phyloP scores from a whole-genome alignment of 2,888 invertebrate genomes.

The Xestia xanthographa region DNA sequence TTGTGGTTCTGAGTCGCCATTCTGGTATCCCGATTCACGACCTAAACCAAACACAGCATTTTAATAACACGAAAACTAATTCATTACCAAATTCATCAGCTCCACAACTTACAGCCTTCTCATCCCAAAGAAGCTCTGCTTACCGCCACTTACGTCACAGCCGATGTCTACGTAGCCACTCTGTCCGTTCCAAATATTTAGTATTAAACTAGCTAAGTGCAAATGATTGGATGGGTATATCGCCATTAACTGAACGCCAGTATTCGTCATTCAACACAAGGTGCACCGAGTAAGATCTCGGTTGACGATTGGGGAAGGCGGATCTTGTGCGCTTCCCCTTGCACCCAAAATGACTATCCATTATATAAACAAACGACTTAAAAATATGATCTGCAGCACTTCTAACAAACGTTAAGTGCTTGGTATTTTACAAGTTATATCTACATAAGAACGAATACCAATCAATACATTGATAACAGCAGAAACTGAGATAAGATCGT shows the following conservation, averaged over 20 bases:
- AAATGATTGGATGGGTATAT: conserved; percentile 46
- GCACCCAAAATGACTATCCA: conserved; percentile 26
- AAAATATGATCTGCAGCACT: conserved; percentile 59
- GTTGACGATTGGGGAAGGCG: conserved; percentile 27
- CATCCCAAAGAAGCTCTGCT: conserved; percentile 1
- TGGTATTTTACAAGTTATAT: conserved; percentile 45
- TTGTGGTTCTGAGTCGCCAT: conserved; percentile 86
- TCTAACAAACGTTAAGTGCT: conserved; percentile 48
- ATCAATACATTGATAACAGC: conserved; percentile 57
- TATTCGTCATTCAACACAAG: conserved; percentile 29
- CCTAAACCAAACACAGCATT: conserved; percentile 69
- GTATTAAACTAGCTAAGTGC: conserved; percentile 43
- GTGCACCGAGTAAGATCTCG: conserved; percentile 28
- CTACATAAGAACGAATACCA: conserved; percentile 49
- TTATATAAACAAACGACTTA: conserved; percentile 40
- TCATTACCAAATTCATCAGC: background rate
- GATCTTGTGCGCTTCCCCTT: conserved; percentile 14
- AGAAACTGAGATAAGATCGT: conserved; percentile 51
- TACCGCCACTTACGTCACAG: background rate
- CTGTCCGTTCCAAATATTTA: background rate
- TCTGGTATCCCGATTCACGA: conserved; percentile 88
- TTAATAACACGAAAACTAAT: background rate
- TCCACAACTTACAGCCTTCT: conserved; percentile 15
- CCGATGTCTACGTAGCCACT: background rate
- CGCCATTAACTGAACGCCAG: background rate